Conservation (phyloP, 2,113 vertebrate species). For the Nyctibius bracteatus region DNA sequence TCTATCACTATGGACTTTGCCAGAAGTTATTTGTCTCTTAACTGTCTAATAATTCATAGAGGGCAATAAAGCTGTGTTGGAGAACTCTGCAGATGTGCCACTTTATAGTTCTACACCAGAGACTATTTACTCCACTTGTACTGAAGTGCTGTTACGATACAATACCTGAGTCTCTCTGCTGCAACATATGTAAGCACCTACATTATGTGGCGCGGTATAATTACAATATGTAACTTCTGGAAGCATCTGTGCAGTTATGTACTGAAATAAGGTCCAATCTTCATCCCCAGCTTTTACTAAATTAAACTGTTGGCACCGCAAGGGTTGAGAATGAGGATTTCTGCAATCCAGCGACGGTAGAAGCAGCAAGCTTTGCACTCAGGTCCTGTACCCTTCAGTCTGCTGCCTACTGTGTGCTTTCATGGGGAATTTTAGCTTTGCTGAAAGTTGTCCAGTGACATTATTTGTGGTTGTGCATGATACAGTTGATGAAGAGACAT, state of each 20-base stretch:
- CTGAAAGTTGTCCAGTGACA: neutral
- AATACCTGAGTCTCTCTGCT: neutral
- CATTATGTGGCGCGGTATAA: neutral
- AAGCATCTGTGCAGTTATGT: neutral
- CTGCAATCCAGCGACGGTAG: accelerated
- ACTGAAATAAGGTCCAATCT: neutral
- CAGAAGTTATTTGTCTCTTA: neutral
- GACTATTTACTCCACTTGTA: neutral
- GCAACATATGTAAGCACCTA: too few species aligned
- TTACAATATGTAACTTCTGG: neutral
- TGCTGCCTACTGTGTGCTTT: neutral
- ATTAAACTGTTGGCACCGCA: neutral
- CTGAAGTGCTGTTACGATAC: neutral
- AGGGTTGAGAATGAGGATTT: neutral
- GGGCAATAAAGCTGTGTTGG: neutral
- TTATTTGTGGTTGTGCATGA: neutral
- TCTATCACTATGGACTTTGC: neutral
- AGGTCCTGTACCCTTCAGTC: neutral
- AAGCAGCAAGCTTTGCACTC: neutral
- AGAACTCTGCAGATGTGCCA: neutral
- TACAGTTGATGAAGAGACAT: neutral
- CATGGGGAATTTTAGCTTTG: neutral
- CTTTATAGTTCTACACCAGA: neutral
- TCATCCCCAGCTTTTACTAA: neutral
- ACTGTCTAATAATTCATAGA: neutral